Conservation (phyloP, 2,797 vertebrate species). For the Hirundo rustica region DNA sequence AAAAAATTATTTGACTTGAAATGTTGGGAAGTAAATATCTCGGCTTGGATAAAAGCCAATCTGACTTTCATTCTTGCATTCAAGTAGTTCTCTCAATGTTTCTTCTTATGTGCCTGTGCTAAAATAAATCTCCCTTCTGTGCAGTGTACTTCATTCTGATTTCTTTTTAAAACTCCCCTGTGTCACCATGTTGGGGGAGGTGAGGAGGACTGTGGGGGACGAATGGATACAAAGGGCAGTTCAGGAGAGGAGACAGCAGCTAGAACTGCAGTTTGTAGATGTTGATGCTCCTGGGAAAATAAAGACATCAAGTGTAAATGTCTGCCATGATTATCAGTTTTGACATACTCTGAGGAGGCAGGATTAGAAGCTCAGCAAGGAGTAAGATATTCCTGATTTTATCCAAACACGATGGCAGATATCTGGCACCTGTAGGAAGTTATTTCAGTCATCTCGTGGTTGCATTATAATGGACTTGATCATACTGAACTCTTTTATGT, state of each 20-base stretch:
- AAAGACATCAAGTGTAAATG: conserved; percentile 29
- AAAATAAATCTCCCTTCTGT: conserved; percentile 63
- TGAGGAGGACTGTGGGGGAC: conserved; percentile 54
- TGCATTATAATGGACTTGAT: conserved; percentile 15
- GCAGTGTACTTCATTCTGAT: conserved; percentile 37
- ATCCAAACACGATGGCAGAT: conserved; percentile 20
- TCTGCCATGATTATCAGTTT: conserved; percentile 34
- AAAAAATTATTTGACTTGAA: neutral
- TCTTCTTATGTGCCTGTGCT: neutral
- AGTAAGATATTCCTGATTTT: conserved; percentile 24
- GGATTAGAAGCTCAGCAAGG: conserved; percentile 24
- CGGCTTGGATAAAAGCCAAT: neutral
- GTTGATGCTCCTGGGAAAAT: conserved; percentile 25
- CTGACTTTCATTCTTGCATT: conserved; percentile 21
- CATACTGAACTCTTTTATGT: neutral
- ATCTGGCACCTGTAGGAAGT: conserved; percentile 53
- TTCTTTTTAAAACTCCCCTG: conserved; percentile 49
- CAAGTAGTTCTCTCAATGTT: neutral
- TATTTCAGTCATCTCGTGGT: neutral
- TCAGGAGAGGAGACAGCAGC: conserved; percentile 41
- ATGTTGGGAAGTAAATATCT: neutral
- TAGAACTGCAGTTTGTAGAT: neutral
- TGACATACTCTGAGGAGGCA: conserved; percentile 55
- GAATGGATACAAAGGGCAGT: conserved; percentile 37
- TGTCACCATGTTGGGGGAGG: conserved; percentile 48